These are phyloP conservation scores for Cirrhinus molitorella DNA, from an alignment of 2,797 vertebrate species.

Conservation along the genomic window DNA sequence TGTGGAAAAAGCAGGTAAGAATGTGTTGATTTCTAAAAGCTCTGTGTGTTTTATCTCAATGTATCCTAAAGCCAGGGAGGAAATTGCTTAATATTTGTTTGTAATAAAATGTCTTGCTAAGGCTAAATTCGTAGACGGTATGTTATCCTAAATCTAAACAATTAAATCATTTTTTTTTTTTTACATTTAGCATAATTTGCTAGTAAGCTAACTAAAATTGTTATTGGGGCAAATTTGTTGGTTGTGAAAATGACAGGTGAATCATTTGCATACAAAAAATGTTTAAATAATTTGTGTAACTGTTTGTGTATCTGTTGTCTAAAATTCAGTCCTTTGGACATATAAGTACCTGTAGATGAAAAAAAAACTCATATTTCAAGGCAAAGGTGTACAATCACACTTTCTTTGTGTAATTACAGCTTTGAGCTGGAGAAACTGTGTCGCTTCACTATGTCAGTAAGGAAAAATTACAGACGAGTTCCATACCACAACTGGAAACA, in stretches of 20 bases:
- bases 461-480: slow-evolving; percentile 97
- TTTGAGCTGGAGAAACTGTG: slow-evolving; percentile 98
- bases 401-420: slow-evolving; percentile 70
- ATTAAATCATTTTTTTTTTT: neutral
- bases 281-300: too few species aligned
- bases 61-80: neutral
- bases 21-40: neutral
- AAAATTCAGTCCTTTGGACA: neutral
- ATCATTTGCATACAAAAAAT: neutral
- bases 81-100: neutral
- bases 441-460: slow-evolving; percentile 98
- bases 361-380: neutral
- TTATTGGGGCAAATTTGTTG: neutral
- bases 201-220: neutral
- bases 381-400: neutral
- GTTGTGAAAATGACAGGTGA: too few species aligned
- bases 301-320: neutral
- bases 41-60: neutral
- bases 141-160: neutral
- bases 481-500: slow-evolving; percentile 99
- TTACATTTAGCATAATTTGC: neutral
- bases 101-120: neutral
- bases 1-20: slow-evolving; percentile 92
- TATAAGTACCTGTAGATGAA: neutral
- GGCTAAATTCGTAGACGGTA: neutral